Conservation (phyloP, 2,113 vertebrate genomes). For the Rhynchomys soricoides region DNA sequence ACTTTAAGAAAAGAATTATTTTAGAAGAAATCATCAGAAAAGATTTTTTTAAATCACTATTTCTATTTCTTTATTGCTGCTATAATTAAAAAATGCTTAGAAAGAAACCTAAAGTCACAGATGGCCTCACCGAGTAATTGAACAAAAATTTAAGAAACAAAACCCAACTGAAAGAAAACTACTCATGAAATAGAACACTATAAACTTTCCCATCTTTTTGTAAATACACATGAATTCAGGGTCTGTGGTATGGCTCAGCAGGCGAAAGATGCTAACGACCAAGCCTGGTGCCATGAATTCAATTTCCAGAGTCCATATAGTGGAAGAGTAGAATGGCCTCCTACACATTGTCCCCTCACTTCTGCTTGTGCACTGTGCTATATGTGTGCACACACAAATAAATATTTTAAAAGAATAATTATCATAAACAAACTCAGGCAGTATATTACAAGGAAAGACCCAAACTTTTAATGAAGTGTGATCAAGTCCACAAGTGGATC, state of each 20-base stretch:
- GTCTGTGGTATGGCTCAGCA: not conserved
- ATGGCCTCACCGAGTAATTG: not conserved
- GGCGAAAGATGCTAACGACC: not conserved
- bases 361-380: not conserved
- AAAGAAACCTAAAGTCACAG: not conserved
- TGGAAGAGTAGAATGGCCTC: not conserved
- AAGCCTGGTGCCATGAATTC: not conserved
- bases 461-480: not conserved
- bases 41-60: not conserved
- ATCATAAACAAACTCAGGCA: not conserved
- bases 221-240: not conserved
- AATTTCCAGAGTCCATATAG: not conserved
- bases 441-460: not conserved
- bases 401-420: not conserved
- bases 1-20: not conserved
- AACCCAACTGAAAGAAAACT: not conserved
- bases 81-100: slow-evolving; percentile 15
- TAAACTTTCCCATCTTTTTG: not conserved
- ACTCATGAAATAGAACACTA: not conserved
- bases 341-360: not conserved
- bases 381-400: not conserved
- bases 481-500: not conserved
- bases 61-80: not conserved
- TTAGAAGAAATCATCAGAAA: not conserved
- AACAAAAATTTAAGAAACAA: not conserved